phyloP scores from a whole-genome alignment of 2,113 vertebrate species.

The Poeciliopsis occidentalis region DNA sequence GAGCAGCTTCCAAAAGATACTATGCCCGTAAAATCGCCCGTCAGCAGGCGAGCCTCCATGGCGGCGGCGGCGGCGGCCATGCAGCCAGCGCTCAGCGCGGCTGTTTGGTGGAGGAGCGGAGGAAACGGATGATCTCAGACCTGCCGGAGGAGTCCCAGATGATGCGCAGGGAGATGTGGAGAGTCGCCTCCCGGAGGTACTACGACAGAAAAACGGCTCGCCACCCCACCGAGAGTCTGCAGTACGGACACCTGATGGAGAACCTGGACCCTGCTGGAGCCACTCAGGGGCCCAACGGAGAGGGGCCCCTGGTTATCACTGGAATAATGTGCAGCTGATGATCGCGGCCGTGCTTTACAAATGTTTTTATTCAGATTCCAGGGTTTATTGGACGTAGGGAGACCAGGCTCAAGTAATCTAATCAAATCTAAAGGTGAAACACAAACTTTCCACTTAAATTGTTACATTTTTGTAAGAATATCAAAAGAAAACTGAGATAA shows the following conservation, averaged over 20 bases:
- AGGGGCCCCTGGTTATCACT: conserved; percentile 20
- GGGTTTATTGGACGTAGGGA: neutral
- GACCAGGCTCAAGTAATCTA: neutral
- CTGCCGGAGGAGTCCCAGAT: conserved; percentile 47
- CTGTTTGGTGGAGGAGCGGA: neutral
- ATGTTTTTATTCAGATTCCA: neutral
- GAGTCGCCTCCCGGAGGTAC: conserved; percentile 62
- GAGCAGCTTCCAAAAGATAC: conserved; percentile 71
- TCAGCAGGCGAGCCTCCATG: conserved; percentile 30
- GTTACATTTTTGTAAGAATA: too few species aligned
- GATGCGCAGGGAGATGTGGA: conserved; percentile 62
- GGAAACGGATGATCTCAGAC: conserved; percentile 13
- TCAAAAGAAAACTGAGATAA: too few species aligned
- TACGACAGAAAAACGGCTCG: conserved; percentile 54
- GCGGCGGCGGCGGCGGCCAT: neutral
- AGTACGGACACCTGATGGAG: conserved; percentile 28
- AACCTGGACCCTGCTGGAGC: conserved; percentile 16
- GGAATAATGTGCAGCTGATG: conserved; percentile 66
- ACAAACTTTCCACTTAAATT: neutral
- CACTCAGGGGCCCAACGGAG: neutral
- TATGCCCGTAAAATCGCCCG: conserved; percentile 74
- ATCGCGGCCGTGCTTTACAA: rapidly evolving
- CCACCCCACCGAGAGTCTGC: neutral
- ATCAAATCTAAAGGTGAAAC: neutral
- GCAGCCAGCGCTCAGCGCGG: neutral